Percentiles rank a stretch among this genome's conserved stretches.
Conservation (phyloP, 1,140 invertebrate genomes). For the Maniola jurtina region DNA sequence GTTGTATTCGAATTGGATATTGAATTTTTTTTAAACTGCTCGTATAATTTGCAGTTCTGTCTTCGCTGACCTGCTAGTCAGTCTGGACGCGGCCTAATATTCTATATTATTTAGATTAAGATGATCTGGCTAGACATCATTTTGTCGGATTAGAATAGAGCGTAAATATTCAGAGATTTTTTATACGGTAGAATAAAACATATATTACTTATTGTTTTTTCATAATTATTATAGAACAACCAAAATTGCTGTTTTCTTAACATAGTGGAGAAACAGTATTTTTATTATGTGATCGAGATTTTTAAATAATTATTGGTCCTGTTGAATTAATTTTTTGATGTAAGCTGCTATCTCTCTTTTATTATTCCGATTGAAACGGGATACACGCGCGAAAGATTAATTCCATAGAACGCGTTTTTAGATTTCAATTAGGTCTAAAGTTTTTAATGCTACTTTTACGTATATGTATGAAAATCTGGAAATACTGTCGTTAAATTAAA, state of each 20-base stretch:
- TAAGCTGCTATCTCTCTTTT: neutral
- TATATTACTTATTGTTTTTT: constrained; percentile 15
- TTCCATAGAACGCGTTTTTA: neutral
- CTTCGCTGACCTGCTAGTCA: neutral
- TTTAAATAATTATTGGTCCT: neutral
- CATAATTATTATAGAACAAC: neutral
- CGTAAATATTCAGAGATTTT: constrained; percentile 20
- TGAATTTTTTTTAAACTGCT: too few species aligned
- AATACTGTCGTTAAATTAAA: too few species aligned
- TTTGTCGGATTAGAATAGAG: constrained; percentile 6
- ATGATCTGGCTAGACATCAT: constrained; percentile 15
- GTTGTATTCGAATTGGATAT: too few species aligned
- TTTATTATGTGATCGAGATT: constrained; percentile 13
- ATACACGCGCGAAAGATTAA: neutral
- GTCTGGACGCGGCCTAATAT: neutral
- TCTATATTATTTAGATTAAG: constrained; percentile 16
- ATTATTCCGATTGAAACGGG: neutral
- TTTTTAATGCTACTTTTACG: neutral
- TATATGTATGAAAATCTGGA: neutral
- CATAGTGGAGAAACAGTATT: constrained; percentile 22
- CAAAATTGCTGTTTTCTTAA: constrained; percentile 17
- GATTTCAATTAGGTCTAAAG: neutral
- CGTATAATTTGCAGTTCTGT: too few species aligned
- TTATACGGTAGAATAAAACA: constrained; percentile 5
- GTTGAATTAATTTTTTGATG: neutral